Percentiles rank a stretch among this genome's conserved stretches.
phyloP scores from a whole-genome alignment of 2,797 vertebrate genomes.

The Chromis chromis region DNA sequence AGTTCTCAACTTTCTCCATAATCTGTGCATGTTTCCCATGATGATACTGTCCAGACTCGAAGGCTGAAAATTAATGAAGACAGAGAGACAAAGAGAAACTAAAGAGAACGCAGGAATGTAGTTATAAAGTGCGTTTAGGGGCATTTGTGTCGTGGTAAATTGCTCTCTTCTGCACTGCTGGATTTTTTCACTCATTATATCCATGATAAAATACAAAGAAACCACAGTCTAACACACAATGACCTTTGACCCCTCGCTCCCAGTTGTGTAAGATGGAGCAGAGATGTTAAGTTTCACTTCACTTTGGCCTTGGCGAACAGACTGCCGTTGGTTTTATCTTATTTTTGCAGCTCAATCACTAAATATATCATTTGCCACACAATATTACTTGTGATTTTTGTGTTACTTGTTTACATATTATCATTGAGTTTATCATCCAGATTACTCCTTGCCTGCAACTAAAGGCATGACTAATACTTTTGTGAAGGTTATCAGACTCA shows the following conservation, averaged over 20 bases:
- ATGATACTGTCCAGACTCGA: neutral
- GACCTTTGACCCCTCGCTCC: conserved; percentile 64
- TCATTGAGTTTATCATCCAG: conserved; percentile 41
- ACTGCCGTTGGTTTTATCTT: neutral
- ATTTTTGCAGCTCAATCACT: neutral
- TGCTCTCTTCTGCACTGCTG: conserved; percentile 2
- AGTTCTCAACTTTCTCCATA: conserved; percentile 18
- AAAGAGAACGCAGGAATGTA: conserved; percentile 52
- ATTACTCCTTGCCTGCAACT: neutral
- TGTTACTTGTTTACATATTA: neutral
- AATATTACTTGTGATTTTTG: conserved; percentile 32
- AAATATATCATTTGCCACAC: conserved; percentile 20
- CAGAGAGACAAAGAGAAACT: neutral
- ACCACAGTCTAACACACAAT: conserved; percentile 59
- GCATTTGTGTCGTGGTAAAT: conserved; percentile 53
- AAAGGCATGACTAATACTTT: conserved; percentile 51
- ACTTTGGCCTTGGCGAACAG: conserved; percentile 23
- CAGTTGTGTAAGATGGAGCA: conserved; percentile 11
- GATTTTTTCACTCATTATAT: conserved; percentile 23
- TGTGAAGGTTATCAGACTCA: conserved; percentile 77
- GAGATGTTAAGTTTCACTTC: conserved; percentile 37
- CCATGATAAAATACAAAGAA: conserved; percentile 72
- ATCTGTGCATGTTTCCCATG: neutral
- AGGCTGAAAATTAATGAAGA: neutral
- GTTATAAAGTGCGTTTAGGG: conserved; percentile 66